Evolutionary conservation across 2,888 invertebrate species (phyloP).

Genomic region (Synanthedon tipuliformis): DNA sequence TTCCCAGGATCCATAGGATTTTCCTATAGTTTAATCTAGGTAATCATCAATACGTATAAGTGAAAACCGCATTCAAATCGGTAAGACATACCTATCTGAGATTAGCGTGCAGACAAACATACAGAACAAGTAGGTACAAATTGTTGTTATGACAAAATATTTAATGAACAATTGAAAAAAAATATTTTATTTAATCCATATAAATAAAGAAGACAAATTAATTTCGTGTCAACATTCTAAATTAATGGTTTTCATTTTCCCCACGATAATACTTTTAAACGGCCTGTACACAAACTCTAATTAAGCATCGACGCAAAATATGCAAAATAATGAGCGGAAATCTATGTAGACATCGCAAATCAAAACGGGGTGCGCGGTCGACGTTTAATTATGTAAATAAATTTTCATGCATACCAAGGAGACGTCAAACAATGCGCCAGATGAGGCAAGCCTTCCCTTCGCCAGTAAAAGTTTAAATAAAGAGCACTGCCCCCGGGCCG

Average conservation of each 20-base stretch:
- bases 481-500: slow-evolving; percentile 43
- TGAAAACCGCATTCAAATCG: too few relatives aligned
- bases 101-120: too few relatives aligned
- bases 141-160: too few relatives aligned
- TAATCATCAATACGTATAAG: too few relatives aligned
- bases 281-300: slow-evolving; percentile 17
- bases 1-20: too few relatives aligned
- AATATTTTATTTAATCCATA: too few relatives aligned
- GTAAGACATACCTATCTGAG: too few relatives aligned
- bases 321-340: slow-evolving; percentile 47
- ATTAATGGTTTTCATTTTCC: background rate
- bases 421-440: slow-evolving; percentile 59
- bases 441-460: slow-evolving; percentile 40
- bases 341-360: slow-evolving; percentile 60
- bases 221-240: too few relatives aligned
- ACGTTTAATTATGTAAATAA: slow-evolving; percentile 67
- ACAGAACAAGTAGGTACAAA: too few relatives aligned
- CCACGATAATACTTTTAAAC: background rate
- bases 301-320: slow-evolving; percentile 44
- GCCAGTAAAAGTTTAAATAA: slow-evolving; percentile 49
- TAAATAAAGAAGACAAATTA: too few relatives aligned
- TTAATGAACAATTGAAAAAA: too few relatives aligned
- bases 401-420: slow-evolving; percentile 60
- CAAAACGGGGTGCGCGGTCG: slow-evolving; percentile 44
- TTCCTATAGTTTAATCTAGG: too few relatives aligned